Conservation (phyloP, 2,113 vertebrate genomes). For the Ceyx melanurus region DNA sequence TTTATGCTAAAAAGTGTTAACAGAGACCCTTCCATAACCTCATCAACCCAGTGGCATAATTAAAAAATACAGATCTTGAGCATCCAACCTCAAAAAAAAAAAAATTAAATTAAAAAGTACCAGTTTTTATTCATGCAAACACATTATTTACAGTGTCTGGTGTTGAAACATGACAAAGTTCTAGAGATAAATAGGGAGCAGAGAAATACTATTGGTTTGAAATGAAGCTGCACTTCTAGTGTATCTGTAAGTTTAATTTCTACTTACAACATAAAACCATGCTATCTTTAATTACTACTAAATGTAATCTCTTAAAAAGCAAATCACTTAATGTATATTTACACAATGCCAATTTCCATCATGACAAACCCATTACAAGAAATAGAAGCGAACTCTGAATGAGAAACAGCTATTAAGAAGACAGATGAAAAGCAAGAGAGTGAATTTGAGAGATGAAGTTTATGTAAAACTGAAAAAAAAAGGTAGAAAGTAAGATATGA, state of each 20-base stretch:
- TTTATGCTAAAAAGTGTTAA: not conserved
- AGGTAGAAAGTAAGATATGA: constrained; percentile 7
- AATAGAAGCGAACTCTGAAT: constrained; percentile 75
- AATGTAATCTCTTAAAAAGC: not conserved
- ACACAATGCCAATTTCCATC: constrained; percentile 69
- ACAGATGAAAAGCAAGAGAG: constrained; percentile 52
- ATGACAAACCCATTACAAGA: constrained; percentile 71
- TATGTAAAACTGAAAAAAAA: not conserved
- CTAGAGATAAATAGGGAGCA: not conserved
- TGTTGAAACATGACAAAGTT: not conserved
- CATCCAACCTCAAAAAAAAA: not conserved
- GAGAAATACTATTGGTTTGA: not conserved
- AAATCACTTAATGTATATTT: constrained; percentile 61
- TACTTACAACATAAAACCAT: not conserved
- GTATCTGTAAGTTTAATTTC: not conserved
- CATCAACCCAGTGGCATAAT: not conserved
- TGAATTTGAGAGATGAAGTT: constrained; percentile 45
- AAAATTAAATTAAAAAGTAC: not conserved
- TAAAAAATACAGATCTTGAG: not conserved
- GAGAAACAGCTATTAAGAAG: constrained; percentile 68
- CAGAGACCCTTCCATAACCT: not conserved
- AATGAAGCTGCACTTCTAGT: not conserved
- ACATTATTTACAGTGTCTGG: not conserved
- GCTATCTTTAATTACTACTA: not conserved
- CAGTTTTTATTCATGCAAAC: not conserved